These are phyloP conservation scores for Asarcornis scutulata DNA, from an alignment of 2,113 vertebrate genomes.

Conservation along the genomic window DNA sequence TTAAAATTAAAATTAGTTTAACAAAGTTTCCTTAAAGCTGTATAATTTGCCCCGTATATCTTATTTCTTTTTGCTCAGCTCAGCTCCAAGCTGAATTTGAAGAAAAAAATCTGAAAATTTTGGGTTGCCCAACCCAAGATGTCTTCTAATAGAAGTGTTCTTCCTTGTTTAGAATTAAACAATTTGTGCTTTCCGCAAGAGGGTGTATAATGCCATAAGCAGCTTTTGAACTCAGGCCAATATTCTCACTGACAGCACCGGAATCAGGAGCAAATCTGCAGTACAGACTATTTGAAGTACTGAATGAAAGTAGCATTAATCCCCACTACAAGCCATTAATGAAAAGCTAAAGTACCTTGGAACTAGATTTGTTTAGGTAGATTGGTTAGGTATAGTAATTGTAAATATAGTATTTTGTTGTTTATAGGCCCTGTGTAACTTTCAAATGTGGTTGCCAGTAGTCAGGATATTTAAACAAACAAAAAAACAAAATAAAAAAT, in stretches of 20 bases:
- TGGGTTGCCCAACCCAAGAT: background rate
- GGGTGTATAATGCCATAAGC: background rate
- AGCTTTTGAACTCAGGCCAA: background rate
- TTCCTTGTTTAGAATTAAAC: background rate
- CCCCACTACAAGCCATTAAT: background rate
- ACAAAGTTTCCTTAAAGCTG: background rate
- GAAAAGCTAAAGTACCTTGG: background rate
- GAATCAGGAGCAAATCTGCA: background rate
- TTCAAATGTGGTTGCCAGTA: background rate
- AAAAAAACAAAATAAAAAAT: background rate
- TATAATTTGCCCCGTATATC: background rate
- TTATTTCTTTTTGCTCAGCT: background rate
- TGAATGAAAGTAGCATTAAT: background rate
- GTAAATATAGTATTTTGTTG: background rate
- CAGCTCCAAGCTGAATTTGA: background rate
- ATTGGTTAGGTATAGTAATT: background rate
- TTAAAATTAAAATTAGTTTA: slow-evolving; percentile 13
- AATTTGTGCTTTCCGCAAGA: background rate
- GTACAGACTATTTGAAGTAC: background rate
- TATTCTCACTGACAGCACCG: background rate
- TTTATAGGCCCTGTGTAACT: background rate
- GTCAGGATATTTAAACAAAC: background rate
- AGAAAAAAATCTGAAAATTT: background rate
- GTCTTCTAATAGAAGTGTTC: background rate
- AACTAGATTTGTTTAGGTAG: no score